Base-by-base conservation (phyloP, 2,797 vertebrate species). In the Pipistrellus pygmaeus region DNA sequence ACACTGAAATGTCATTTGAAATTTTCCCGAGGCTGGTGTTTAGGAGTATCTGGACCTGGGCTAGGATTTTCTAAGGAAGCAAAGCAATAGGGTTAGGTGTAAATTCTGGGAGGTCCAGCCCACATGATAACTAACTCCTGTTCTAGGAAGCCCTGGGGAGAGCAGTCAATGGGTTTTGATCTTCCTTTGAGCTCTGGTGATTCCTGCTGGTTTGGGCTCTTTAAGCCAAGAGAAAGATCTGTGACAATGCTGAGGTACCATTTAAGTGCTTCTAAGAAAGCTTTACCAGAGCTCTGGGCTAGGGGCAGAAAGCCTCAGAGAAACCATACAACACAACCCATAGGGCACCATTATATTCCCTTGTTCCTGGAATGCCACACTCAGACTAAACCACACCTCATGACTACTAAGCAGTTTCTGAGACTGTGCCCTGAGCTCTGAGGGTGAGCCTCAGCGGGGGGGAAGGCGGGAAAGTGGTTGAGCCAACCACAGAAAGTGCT, bases 281-380 rank as follows among this genome's bases (percentile, higher is more conserved):
- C 15, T 15, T 66, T 62, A 57, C 78, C 3, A 27, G 30, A 38
- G 25, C 53, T 73, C 27, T 44, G 10, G 72, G 76, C 66, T 35
- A 62, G 44, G 41, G 57, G 69, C 48, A 73, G 72, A 92, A 80
- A 85, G 82, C 88, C 90, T 83, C 48, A 44, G 66, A 85, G 60
- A 80, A 78, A 82, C 46, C 30, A 5, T 32, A 91, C 66, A 83
- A 77, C 48, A 87, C 35, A 64, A 64, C 20, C 64, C 85, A 41
- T 13, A 84, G n/a, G 75, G 66, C 23, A 73, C 71, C 38, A 17
- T 14, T n/a, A 51, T 38, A 46, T 32, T 83, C 90, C 64, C 93
- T 41, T 72, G 25, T 53, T 86, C 83, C 82, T 35, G 86, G 76
- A 94, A 87, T 84, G 69, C 80, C 87, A 85, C 57, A 25, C 66